A percentile compares a stretch with the other conserved stretches of the same genome.
Evolutionary conservation across 2,797 vertebrate genomes (phyloP).

Genomic region (Micromesistius poutassou): DNA sequence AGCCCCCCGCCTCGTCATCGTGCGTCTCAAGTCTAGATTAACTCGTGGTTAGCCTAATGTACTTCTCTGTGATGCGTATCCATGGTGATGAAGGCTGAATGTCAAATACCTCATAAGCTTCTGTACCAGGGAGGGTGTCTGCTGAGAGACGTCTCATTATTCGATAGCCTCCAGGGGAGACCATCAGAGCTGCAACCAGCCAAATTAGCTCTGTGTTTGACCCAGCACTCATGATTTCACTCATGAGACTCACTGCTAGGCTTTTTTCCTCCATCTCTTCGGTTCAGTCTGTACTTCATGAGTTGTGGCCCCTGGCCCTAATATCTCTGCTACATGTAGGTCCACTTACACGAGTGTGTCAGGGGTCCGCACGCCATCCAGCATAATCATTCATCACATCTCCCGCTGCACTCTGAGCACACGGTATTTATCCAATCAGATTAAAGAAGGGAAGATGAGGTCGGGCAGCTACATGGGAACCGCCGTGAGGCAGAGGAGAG

Average conservation of each 20-base stretch:
- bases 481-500: slow-evolving; percentile 7
- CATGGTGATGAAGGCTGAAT: slow-evolving; percentile 13
- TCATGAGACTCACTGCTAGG: slow-evolving; percentile 10
- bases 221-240: slow-evolving; percentile 11
- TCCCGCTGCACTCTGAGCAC: slow-evolving; percentile 30
- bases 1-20: neutral
- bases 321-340: slow-evolving; percentile 9
- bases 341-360: slow-evolving; percentile 40
- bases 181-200: slow-evolving; percentile 21
- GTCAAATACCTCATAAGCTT: slow-evolving; percentile 3
- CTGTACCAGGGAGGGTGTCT: slow-evolving; percentile 10
- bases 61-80: slow-evolving; percentile 7
- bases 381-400: slow-evolving; percentile 52
- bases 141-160: slow-evolving; percentile 14
- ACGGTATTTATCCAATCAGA: slow-evolving; percentile 13
- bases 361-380: slow-evolving; percentile 32
- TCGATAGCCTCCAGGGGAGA: slow-evolving; percentile 18
- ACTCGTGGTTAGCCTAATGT: slow-evolving; percentile 7
- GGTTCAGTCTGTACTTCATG: slow-evolving; percentile 25
- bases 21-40: slow-evolving; percentile 2
- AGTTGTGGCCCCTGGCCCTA: slow-evolving; percentile 17
- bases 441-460: slow-evolving; percentile 42
- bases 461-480: slow-evolving; percentile 23
- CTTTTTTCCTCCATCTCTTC: neutral
- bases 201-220: slow-evolving; percentile 39